Conservation (phyloP, 1,140 invertebrate genomes). For the Aphidius ervi region DNA sequence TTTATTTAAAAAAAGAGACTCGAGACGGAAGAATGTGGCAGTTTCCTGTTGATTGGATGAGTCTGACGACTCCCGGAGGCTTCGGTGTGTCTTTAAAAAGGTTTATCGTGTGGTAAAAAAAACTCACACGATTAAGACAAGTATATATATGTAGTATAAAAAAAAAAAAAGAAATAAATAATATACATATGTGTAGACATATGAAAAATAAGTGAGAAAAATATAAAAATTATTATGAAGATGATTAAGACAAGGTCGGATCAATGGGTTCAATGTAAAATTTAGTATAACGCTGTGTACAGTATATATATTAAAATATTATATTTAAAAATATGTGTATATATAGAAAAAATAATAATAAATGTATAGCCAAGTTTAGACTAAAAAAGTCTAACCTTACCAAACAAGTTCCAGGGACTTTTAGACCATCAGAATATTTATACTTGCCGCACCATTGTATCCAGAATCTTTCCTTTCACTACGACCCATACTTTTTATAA, state of each 20-base stretch:
- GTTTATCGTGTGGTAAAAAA: conserved; percentile 7
- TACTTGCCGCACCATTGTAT: conserved; percentile 24
- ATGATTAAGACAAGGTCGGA: conserved; percentile 15
- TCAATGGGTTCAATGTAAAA: background rate
- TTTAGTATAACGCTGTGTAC: conserved; percentile 21
- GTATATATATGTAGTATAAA: conserved; percentile 1
- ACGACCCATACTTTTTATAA: background rate
- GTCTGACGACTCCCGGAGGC: conserved; percentile 7
- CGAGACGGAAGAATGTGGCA: conserved; percentile 33
- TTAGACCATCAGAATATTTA: background rate
- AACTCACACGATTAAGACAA: conserved; percentile 13
- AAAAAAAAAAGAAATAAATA: background rate
- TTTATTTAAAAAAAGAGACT: background rate
- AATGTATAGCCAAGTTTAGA: conserved; percentile 25
- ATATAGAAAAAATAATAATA: background rate
- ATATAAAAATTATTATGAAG: conserved; percentile 7
- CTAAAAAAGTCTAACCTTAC: conserved; percentile 41
- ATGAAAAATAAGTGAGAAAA: conserved; percentile 1
- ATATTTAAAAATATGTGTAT: background rate
- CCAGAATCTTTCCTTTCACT: conserved; percentile 21
- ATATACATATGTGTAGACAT: background rate
- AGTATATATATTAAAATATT: conserved; percentile 6
- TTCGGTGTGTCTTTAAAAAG: conserved; percentile 16
- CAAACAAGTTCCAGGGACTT: conserved; percentile 46
- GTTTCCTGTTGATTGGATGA: conserved; percentile 31